Evolutionary conservation across 2,113 vertebrate genomes (phyloP), one percentile per base, ranked within the genome.

Genomic region (Larimichthys polyactis): DNA sequence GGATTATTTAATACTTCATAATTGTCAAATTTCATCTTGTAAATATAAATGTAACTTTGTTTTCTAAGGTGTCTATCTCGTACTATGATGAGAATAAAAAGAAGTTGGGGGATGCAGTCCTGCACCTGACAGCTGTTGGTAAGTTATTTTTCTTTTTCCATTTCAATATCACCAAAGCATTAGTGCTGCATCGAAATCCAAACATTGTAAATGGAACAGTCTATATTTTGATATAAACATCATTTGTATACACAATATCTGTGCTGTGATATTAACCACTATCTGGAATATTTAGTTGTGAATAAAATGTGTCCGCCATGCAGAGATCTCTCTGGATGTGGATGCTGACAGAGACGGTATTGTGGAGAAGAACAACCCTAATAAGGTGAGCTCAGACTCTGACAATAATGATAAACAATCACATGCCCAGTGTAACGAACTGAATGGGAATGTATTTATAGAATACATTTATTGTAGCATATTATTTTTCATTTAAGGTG

Each of bases 321-420:
- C 94, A 99, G 98, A 96, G 54, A 96, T 99, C 86, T 99, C 97
- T 51, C 92, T 99, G 91, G 98, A 99, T 0, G 97, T 98, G 1
- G 98, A 99, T 0, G 96, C 97, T 0, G 97, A 99, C 86, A 95
- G 92, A 55, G 98, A 99, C 0, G 96, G 97, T 0, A 48, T 94
- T 19, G 96, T 99, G 88, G 98, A 99, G 84, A 95, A 92, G 79
- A 97, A 97, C 95, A 97, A 96, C 85, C 95, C 97, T 0, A 90
- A 95, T 36, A 99, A 99, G 97, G 98, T 98, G 94, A 75, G 87
- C 4, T 77, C 17, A 24, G 32, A 69, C 1, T 29, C 11, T 49
- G 46, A 66, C 19, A 20, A 17, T 19, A 29, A 46, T 16, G 7
- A 40, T 40, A 40, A 40, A 0, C 36, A 40, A 40, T 40, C 7